Evolutionary conservation across 1,140 invertebrate species (phyloP).

Genomic region (Philaenus spumarius): DNA sequence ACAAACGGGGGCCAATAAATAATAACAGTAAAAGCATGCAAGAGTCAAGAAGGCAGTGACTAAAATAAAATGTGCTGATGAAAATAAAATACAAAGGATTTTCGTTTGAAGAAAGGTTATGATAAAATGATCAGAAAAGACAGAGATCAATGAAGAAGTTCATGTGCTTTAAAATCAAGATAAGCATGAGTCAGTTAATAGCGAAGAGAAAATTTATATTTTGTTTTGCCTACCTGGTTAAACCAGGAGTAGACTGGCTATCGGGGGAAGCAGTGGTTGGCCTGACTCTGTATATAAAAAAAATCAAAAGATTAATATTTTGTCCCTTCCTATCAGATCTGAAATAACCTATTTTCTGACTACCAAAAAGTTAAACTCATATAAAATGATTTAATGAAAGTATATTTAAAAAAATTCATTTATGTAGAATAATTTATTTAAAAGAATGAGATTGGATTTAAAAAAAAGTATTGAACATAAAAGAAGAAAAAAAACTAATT

Average conservation of each 20-base stretch:
- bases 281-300: constrained; percentile 28
- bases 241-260: constrained; percentile 32
- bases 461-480: not conserved
- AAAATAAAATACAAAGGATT: not conserved
- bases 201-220: too few relatives aligned
- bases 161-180: constrained; percentile 5
- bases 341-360: too few relatives aligned
- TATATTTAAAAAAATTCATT: not conserved
- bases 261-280: constrained; percentile 27
- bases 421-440: not conserved
- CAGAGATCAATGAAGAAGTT: too few relatives aligned
- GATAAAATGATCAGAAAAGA: too few relatives aligned
- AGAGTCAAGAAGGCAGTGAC: too few relatives aligned
- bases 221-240: constrained; percentile 29
- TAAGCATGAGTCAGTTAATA: not conserved
- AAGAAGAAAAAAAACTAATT: constrained; percentile 2
- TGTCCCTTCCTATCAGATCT: too few relatives aligned
- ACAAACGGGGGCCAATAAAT: not conserved
- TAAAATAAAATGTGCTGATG: not conserved
- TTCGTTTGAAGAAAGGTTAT: not conserved
- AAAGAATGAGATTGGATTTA: not conserved
- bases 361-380: too few relatives aligned
- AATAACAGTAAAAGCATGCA: not conserved
- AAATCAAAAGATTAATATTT: constrained; percentile 9
- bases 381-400: too few relatives aligned